phyloP scores from a whole-genome alignment of 1,140 invertebrate genomes.

The Cylas formicarius region DNA sequence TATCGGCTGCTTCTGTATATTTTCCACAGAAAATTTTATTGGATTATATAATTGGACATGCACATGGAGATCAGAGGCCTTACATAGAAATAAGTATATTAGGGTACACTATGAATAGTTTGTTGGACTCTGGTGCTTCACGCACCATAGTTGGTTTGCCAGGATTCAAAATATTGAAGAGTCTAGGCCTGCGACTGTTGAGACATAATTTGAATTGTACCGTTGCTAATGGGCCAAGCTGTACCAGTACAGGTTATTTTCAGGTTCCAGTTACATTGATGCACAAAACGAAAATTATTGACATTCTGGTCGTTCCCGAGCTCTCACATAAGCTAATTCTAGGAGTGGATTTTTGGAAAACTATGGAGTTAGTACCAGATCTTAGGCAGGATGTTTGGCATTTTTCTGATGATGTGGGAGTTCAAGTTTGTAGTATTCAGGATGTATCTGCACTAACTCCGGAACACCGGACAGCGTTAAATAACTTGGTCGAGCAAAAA shows the following conservation, averaged over 20 bases:
- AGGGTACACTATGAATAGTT: neutral
- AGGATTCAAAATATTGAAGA: slow-evolving; percentile 1
- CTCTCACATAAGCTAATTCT: slow-evolving; percentile 16
- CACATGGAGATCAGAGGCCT: slow-evolving; percentile 2
- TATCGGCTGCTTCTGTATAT: neutral
- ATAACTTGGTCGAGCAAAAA: neutral
- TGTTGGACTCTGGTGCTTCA: slow-evolving; percentile 10
- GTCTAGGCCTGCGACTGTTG: neutral
- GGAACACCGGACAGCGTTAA: neutral
- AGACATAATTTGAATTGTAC: slow-evolving; percentile 3
- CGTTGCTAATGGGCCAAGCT: slow-evolving; percentile 19
- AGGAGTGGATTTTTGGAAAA: slow-evolving; percentile 24
- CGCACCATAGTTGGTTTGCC: neutral
- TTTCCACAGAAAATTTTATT: neutral
- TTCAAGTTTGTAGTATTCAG: slow-evolving; percentile 4
- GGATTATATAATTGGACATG: slow-evolving; percentile 4
- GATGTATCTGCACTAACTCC: neutral
- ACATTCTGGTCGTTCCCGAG: slow-evolving; percentile 20
- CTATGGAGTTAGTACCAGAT: slow-evolving; percentile 23
- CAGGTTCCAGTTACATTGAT: slow-evolving; percentile 13
- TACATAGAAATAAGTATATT: slow-evolving; percentile 1
- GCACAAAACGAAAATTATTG: slow-evolving; percentile 4
- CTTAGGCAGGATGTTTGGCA: slow-evolving; percentile 18
- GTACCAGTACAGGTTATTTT: slow-evolving; percentile 14
- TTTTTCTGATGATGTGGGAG: slow-evolving; percentile 19